Conservation (phyloP, 2,888 invertebrate genomes). For the Drosophila mimica region DNA sequence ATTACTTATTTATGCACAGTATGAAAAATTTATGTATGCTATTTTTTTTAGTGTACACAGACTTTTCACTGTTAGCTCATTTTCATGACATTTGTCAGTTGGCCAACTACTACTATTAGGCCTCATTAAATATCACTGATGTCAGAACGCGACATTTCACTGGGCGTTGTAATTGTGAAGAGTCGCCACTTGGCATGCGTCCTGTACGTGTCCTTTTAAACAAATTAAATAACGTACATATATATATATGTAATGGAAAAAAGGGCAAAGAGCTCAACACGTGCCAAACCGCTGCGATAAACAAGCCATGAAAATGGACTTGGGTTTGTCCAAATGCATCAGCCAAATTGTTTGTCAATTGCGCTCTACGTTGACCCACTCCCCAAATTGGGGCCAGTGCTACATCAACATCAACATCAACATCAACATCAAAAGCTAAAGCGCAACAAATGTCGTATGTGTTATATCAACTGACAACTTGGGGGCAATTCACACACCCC, state of each 20-base stretch:
- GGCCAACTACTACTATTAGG: slow-evolving; percentile 55
- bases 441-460: slow-evolving; percentile 76
- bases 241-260: background rate
- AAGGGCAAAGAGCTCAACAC: slow-evolving; percentile 33
- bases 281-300: slow-evolving; percentile 42
- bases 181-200: slow-evolving; percentile 44
- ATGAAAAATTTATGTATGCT: too few species aligned
- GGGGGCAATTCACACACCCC: background rate
- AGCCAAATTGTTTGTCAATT: slow-evolving; percentile 69
- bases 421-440: slow-evolving; percentile 17
- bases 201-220: slow-evolving; percentile 65
- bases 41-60: background rate
- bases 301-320: slow-evolving; percentile 39
- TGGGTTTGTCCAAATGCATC: slow-evolving; percentile 59
- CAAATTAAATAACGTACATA: slow-evolving; percentile 60
- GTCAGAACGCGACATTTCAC: slow-evolving; percentile 57
- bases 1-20: background rate
- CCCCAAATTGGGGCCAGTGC: slow-evolving; percentile 46
- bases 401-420: slow-evolving; percentile 19
- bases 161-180: slow-evolving; percentile 63
- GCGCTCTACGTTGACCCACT: slow-evolving; percentile 23
- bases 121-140: slow-evolving; percentile 57
- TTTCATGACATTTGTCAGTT: slow-evolving; percentile 38
- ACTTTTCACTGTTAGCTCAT: slow-evolving; percentile 5
- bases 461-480: slow-evolving; percentile 51